A percentile compares a stretch with the other conserved stretches of the same genome.
Conservation (phyloP, 2,797 vertebrate species). For the Malurus splendens region DNA sequence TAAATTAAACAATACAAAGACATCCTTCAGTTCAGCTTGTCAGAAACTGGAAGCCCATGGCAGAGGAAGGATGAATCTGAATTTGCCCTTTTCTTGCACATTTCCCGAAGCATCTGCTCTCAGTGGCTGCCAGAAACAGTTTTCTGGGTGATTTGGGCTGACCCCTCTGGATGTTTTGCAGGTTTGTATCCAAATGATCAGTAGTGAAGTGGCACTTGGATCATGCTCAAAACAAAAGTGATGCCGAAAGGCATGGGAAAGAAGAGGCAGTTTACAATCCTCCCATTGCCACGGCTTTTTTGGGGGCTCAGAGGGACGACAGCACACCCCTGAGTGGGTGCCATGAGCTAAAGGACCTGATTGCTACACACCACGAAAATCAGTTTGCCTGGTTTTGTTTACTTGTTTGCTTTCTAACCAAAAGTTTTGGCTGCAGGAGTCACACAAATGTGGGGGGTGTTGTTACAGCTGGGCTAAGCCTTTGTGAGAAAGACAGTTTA, state of each 20-base stretch:
- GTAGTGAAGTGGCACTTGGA: neutral
- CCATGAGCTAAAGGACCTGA: neutral
- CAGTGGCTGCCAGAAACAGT: neutral
- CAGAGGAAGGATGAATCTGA: neutral
- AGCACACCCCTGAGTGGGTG: neutral
- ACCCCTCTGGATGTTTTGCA: neutral
- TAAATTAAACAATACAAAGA: neutral
- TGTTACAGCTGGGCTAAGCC: neutral
- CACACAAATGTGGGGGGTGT: neutral
- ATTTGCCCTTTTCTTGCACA: neutral
- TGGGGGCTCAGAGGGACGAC: neutral
- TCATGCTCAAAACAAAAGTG: neutral
- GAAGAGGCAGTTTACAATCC: neutral
- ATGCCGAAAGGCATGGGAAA: neutral
- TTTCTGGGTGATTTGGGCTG: slow-evolving; percentile 2
- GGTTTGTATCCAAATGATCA: slow-evolving; percentile 19
- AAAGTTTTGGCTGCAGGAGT: neutral
- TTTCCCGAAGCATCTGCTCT: slow-evolving; percentile 27
- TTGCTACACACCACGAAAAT: neutral
- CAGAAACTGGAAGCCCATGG: neutral
- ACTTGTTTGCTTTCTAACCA: neutral
- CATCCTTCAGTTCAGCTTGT: neutral
- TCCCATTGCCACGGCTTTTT: neutral
- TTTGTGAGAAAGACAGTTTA: neutral
- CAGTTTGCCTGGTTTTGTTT: neutral